Base-by-base conservation (phyloP, 2,888 invertebrate species). In the Polia nebulosa region DNA sequence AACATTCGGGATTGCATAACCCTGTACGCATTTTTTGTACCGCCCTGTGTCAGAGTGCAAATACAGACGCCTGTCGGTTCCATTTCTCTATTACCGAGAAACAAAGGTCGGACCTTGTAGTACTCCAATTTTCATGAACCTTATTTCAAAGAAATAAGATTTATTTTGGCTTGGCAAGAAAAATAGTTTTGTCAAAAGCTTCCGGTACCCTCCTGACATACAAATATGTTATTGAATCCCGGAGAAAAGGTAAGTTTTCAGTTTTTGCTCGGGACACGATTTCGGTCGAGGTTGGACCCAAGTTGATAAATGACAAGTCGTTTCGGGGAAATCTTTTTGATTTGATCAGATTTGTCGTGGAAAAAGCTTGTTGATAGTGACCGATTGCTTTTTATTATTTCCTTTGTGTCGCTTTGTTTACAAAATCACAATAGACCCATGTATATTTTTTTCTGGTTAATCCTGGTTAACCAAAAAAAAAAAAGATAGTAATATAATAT, bases 141-240 rank as follows among this genome's bases (percentile, higher is more conserved):
- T 20, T 70, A 66, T 17, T 0, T 9, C 56, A 15, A 4, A 1
- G 5, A 0, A 0, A 9, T 47, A 58, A 15, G 20, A 17, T 17
- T 6, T 20, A 39, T 20, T 49, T 20, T 49, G 13, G 1, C 11
- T 32, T 47, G 20, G 11, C 13, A 45, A 47, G 1, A 32, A 39
- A 39, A 39, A 29, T 17, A 5, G 7, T 59, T 59, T 39, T 59
- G 11, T 41, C 17, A 36, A 17, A 32, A 13, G 32, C 20, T 60
- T 49, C 34, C 27, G n/a, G 27, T 11, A 15, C 9, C 17, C 22
- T 49, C 7, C 17, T 58, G 72, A 32, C 72, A 49, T 47, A 47
- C 25, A 45, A 34, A 68, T 41, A 71, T 69, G 17, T 73, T 77
- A 81, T 78, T 81, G 59, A 63, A 71, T 80, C 15, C 6, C 29